phyloP scores from a whole-genome alignment of 2,113 vertebrate species.

The Nicator chloris region DNA sequence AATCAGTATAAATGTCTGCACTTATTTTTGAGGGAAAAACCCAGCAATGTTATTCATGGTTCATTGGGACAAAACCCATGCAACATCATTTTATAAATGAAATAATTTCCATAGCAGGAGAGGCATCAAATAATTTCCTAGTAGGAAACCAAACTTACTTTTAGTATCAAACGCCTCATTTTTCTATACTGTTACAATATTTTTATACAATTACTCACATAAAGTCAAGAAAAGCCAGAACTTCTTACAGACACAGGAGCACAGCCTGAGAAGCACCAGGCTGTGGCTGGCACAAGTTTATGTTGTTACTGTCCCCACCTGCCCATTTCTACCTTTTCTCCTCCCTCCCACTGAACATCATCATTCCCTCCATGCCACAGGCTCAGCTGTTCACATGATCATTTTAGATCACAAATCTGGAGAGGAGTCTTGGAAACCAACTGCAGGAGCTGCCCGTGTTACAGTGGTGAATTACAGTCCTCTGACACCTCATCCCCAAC shows the following conservation, averaged over 20 bases:
- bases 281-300: fast-evolving
- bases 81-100: neutral
- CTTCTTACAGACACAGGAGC: neutral
- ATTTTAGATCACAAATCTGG: neutral
- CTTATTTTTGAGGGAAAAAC: neutral
- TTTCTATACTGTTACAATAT: neutral
- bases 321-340: neutral
- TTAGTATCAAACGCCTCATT: neutral
- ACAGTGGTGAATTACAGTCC: neutral
- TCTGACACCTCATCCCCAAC: neutral
- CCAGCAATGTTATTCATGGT: neutral
- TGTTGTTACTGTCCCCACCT: neutral
- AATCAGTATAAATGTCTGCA: neutral
- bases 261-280: neutral
- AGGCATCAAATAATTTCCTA: neutral
- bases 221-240: neutral
- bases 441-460: neutral
- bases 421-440: neutral
- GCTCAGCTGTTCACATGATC: neutral
- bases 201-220: neutral
- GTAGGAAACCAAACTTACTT: neutral
- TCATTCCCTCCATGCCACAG: neutral
- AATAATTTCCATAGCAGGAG: neutral
- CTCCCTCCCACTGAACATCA: neutral
- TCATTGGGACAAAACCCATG: neutral